Base-by-base conservation (phyloP, 2,113 vertebrate genomes). In the Cebus imitator region DNA sequence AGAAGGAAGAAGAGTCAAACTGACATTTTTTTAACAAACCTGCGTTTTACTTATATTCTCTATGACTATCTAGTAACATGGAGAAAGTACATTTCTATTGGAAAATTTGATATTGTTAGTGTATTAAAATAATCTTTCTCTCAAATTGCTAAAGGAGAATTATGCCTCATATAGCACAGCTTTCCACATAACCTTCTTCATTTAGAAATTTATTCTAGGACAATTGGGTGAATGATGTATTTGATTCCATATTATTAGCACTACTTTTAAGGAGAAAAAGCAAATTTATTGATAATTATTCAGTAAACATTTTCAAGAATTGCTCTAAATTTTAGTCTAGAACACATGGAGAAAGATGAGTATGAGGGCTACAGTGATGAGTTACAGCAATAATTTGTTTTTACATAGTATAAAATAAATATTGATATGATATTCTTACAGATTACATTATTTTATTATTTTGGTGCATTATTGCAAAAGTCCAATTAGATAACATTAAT, bases 101-200 rank as follows among this genome's bases (percentile, higher is more conserved):
- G 64, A 95, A 96, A 91, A 95, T 55, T 14, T 96, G 61, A 40
- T 93, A 21, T 66, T 94, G n/a, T 90, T 20, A 82, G 7, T 16
- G 9, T 2, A 80, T 6, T 83, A 11, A 95, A 85, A 88, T 85
- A 50, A 64, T 52, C 13, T 90, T 88, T 82, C 17, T 83, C 20
- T 83, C 58, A 75, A 94, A 75, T 32, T 79, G 2, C n/a, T 68
- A 64, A 58, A 55, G 30, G 70, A 90, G 57, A 82, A 73, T 72
- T 58, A 8, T 48, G 3, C 55, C 27, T 55, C 50, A 30, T 58
- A 55, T 18, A 52, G 23, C 58, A 50, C 12, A 66, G 10, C 9
- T 37, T 70, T 90, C 20, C 32, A 37, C 94, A 18, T 52, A 70
- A 76, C 88, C 40, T 78, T 13, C 13, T 48, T 16, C 9, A 90